Base-by-base conservation (phyloP, 2,888 invertebrate species). In the Myopa testacea region DNA sequence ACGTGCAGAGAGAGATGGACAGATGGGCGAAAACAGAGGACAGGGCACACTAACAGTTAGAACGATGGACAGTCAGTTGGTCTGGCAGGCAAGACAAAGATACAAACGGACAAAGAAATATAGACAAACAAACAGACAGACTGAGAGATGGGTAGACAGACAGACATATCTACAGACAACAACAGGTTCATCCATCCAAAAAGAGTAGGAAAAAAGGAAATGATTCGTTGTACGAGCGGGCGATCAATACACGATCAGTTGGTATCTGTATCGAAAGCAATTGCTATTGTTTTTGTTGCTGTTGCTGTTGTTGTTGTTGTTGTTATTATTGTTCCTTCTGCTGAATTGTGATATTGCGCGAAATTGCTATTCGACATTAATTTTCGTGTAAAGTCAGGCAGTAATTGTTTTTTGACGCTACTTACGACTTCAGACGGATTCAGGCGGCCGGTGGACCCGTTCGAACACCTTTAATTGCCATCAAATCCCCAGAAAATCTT, bases 341-440 rank as follows among this genome's bases (percentile, higher is more conserved):
- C 26, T 26, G 26, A 26, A 26, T 26, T 26, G 26, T 26, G 26
- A 26, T 26, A 79, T 81, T 75, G 65, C 79, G 82, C 80, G 81
- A 80, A 82, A 81, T 81, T 81, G 81, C 77, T 78, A 78, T 79
- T 80, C 79, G 80, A 76, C 78, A 75, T 80, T 82, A 80, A 82
- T 81, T 79, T 78, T 78, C 80, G 80, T 79, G 79, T 79, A 79
- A 81, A 81, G 74, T 78, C 76, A 81, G 74, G 76, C 76, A 69
- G 82, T 82, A 81, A 82, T 82, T 82, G 81, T 81, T 81, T 81
- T 79, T 82, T 82, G 80, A 82, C 82, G 82, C 82, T 81, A 81
- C 81, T 81, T 81, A 77, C 73, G 45, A 45, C 81, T 81, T 81
- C 73, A 69, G 45, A 45, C 45, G 45, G 10, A 45, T 45, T 45